Evolutionary conservation across 2,888 invertebrate species (phyloP), one percentile per base, ranked within the genome.

Genomic region (Pristionchus maxplancki): DNA sequence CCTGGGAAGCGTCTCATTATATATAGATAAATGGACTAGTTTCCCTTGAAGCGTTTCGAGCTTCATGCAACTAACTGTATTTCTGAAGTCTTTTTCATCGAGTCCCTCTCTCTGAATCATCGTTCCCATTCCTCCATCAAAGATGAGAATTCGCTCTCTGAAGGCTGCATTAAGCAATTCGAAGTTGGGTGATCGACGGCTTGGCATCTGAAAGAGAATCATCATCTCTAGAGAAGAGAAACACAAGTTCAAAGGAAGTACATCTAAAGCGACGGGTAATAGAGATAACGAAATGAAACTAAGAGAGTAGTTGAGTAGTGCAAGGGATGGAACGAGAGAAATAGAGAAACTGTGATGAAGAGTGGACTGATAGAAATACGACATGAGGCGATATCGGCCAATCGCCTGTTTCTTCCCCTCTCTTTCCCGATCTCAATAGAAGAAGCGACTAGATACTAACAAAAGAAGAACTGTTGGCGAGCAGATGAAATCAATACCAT

Each of bases 111-210:
- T 93, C 91, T 96, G 95, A 85, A 96, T 96, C 96, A 96, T 96
- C 9, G 96, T 96, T n/a, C 96, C 96, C 96, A 96, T 96, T 15
- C 96, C 96, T 53, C 96, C 93, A 89, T 93, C 93, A 67, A 93
- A 92, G 87, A 93, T 90, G 90, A 93, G 90, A 84, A 93, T 91
- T 24, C 92, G 89, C 83, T 93, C 91, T 84, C 89, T 90, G 87
- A 91, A 91, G 53, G 91, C 88, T n/a, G 86, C 89, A 34, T 89
- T 89, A 81, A 92, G 86, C 58, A 90, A 90, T n/a, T 91, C 90
- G 90, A 92, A 92, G 78, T 90, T 88, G 50, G 90, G 88, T 62
- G 89, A 89, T 11, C 90, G 58, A 20, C 78, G 62, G 4, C 28
- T 20, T 15, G 82, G 82, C 88, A 88, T 88, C 88, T 88, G 3